A percentile compares a stretch with the other conserved stretches of the same genome.
phyloP scores from a whole-genome alignment of 2,888 invertebrate genomes.

The Xylophagus ater region DNA sequence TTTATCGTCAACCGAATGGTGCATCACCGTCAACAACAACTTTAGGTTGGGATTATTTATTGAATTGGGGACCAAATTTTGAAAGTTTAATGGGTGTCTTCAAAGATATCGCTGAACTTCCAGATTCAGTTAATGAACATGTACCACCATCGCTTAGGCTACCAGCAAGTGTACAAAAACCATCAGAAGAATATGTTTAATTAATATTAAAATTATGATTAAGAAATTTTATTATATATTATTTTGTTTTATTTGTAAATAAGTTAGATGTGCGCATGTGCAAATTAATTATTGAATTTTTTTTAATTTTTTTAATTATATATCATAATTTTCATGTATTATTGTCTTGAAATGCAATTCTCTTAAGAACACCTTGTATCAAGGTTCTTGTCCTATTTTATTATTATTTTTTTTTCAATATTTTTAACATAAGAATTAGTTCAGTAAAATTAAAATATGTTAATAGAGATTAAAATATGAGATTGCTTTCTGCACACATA shows the following conservation, averaged over 20 bases:
- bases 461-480: too few species aligned
- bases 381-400: conserved; percentile 30
- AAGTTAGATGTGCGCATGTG: conserved; percentile 9
- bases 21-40: conserved; percentile 64
- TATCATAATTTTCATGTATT: too few species aligned
- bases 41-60: conserved; percentile 85
- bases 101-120: conserved; percentile 90
- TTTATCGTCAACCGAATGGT: conserved; percentile 69
- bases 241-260: conserved; percentile 6
- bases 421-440: too few species aligned
- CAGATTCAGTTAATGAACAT: conserved; percentile 66
- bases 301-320: conserved; percentile 6
- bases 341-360: too few species aligned
- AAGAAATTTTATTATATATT: too few species aligned
- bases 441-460: too few species aligned
- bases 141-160: conserved; percentile 64
- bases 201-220: background rate
- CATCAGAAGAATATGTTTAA: conserved; percentile 82
- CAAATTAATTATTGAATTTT: conserved; percentile 7
- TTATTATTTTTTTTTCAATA: too few species aligned
- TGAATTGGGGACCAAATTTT: conserved; percentile 95
- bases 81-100: conserved; percentile 92
- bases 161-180: conserved; percentile 68
- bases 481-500: too few species aligned
- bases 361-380: conserved; percentile 39